Conservation (phyloP, 2,113 vertebrate genomes). For the Solenodon paradoxus region DNA sequence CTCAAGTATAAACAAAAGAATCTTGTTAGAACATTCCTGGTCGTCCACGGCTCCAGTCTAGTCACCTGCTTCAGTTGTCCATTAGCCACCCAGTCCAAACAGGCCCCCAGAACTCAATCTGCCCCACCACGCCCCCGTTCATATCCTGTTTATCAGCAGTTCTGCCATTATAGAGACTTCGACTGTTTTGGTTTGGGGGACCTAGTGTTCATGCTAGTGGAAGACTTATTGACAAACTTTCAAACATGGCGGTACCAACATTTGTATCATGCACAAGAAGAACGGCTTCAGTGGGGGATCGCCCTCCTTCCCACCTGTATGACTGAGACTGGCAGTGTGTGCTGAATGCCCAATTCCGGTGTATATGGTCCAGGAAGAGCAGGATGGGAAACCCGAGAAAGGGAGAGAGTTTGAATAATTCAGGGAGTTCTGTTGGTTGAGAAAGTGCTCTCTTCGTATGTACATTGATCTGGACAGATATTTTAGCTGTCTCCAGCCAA, state of each 20-base stretch:
- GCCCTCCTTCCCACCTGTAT: neutral
- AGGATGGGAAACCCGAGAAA: conserved; percentile 68
- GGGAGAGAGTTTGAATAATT: conserved; percentile 79
- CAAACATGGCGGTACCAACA: neutral
- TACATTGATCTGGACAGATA: conserved; percentile 36
- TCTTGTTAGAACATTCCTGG: neutral
- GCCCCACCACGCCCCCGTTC: too few relatives aligned
- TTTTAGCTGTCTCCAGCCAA: neutral
- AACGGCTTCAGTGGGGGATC: neutral
- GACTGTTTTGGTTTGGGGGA: neutral
- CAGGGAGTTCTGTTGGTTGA: conserved; percentile 68
- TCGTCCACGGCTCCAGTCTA: neutral
- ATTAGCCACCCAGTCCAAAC: neutral
- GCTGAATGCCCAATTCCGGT: conserved; percentile 41
- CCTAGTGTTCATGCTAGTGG: neutral
- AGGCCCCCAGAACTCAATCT: too few relatives aligned
- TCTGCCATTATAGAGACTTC: neutral
- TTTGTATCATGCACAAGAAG: neutral
- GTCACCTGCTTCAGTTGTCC: neutral
- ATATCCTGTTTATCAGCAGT: neutral
- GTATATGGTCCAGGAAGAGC: conserved; percentile 47
- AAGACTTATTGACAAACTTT: neutral
- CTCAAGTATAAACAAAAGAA: neutral
- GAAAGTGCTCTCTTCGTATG: conserved; percentile 70
- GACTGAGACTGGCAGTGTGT: neutral